phyloP scores from a whole-genome alignment of 1,140 invertebrate species.

The Hylyphantes graminicola region DNA sequence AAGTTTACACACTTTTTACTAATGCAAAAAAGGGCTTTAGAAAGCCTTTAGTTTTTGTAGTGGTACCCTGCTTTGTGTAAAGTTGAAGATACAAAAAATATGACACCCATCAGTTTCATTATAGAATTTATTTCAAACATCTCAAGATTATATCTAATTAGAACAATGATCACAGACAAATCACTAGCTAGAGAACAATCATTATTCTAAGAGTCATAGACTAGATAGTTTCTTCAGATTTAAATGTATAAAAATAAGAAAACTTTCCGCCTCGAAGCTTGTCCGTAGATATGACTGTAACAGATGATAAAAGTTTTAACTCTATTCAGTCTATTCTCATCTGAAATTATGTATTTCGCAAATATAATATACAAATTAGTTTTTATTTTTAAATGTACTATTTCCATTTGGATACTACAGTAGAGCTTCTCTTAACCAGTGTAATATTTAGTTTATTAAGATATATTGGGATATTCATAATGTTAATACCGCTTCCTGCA shows the following conservation, averaged over 20 bases:
- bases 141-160: slow-evolving; percentile 7
- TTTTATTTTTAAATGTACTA: no score
- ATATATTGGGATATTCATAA: no score
- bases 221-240: slow-evolving; percentile 29
- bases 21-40: no score
- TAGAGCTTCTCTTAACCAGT: no score
- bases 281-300: slow-evolving; percentile 33
- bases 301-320: slow-evolving; percentile 12
- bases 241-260: slow-evolving; percentile 48
- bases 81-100: no score
- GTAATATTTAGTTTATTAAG: no score
- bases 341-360: neutral
- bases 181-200: slow-evolving; percentile 21
- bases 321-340: slow-evolving; percentile 21
- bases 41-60: no score
- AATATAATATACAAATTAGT: no score
- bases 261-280: slow-evolving; percentile 19
- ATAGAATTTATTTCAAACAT: slow-evolving; percentile 44
- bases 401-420: no score
- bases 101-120: neutral
- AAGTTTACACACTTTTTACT: no score
- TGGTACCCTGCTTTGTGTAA: no score
- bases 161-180: slow-evolving; percentile 25
- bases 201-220: neutral
- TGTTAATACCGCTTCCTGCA: no score